Base-by-base conservation (phyloP, 2,113 vertebrate genomes). In the Zosterops japonicus region DNA sequence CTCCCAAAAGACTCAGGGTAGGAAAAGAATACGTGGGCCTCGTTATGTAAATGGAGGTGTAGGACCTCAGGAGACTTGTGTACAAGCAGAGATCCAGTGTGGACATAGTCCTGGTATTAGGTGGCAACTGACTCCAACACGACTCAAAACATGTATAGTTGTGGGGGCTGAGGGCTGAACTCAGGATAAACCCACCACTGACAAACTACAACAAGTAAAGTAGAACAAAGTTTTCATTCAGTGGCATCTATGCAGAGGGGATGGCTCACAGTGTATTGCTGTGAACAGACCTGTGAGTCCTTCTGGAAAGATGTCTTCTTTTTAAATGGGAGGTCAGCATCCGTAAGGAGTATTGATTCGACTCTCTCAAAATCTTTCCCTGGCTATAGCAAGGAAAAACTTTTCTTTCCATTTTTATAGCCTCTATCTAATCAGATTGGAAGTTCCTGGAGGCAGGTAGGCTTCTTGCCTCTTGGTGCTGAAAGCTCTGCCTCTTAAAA, bases 61-160 rank as follows among this genome's bases (percentile, higher is more conserved):
- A 89, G 55, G 14, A 70, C 24, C 20, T 77, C 64, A 53, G 49
- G 8, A 61, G 63, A 61, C 29, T n/a, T 74, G 20, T 36, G 41
- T n/a, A 14, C 50, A 65, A 36, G 55, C 33, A 80, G 68, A 76
- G 36, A 47, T 50, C 41, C 33, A 44, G 29, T 22, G 50, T 56
- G 78, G 85, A 31, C 6, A 11, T 0, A 1, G 31, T 52, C 41
- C 41, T 78, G 21, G 16, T 33, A 14, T 33, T 31, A 69, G 27
- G 36, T 52, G 33, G 55, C 31, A 76, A n/a, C 0, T 53, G 22
- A 67, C 2, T 5, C 14, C 1, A 4, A 16, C 7, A 36, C 2
- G 5, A 57, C 31, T 14, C 11, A 49, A 27, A 64, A 61, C 0
- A 0, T 6, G 1, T 16, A 22, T 41, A 35, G 60, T 11, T 5